A percentile compares a stretch with the other conserved stretches of the same genome.
Evolutionary conservation across 2,888 invertebrate species (phyloP).

Genomic region (Melanostoma scalare): DNA sequence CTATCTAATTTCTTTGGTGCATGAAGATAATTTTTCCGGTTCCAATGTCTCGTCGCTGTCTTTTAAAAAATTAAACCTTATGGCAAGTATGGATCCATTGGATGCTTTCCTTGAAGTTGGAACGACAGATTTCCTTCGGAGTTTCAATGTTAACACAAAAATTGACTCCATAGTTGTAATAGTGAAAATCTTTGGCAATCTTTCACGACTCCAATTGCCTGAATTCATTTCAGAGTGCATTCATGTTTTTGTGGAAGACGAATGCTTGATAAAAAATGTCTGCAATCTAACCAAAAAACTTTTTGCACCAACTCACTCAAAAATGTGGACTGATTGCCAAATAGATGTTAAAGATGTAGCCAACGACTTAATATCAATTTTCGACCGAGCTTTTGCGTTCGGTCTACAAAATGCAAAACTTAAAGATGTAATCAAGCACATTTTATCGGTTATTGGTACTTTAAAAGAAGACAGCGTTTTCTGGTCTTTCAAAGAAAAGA

Average conservation of each 20-base stretch:
- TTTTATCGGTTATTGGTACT: conserved; percentile 28
- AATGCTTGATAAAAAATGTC: conserved; percentile 74
- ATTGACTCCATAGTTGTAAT: conserved; percentile 76
- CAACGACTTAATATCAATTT: conserved; percentile 42
- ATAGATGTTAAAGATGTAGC: conserved; percentile 49
- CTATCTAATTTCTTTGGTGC: too few species aligned
- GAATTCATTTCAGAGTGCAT: conserved; percentile 76
- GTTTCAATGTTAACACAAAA: conserved; percentile 76
- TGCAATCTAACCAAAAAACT: conserved; percentile 74
- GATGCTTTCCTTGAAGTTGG: conserved; percentile 77
- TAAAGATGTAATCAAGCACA: conserved; percentile 69
- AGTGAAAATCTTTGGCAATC: conserved; percentile 74
- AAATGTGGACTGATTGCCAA: conserved; percentile 54
- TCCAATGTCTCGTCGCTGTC: conserved; percentile 41
- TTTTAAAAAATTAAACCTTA: conserved; percentile 58
- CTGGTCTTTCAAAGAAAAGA: conserved; percentile 18
- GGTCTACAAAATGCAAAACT: conserved; percentile 76
- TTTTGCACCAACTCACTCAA: conserved; percentile 54
- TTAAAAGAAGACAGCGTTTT: conserved; percentile 26
- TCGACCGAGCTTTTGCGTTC: conserved; percentile 44
- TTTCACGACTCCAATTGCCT: conserved; percentile 76
- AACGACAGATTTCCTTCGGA: conserved; percentile 73
- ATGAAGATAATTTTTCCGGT: conserved; percentile 47
- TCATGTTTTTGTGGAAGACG: conserved; percentile 74
- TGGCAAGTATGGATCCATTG: conserved; percentile 74